These are phyloP conservation scores for Cheilosia impressa DNA, from an alignment of 2,888 invertebrate genomes.

Conservation along the genomic window DNA sequence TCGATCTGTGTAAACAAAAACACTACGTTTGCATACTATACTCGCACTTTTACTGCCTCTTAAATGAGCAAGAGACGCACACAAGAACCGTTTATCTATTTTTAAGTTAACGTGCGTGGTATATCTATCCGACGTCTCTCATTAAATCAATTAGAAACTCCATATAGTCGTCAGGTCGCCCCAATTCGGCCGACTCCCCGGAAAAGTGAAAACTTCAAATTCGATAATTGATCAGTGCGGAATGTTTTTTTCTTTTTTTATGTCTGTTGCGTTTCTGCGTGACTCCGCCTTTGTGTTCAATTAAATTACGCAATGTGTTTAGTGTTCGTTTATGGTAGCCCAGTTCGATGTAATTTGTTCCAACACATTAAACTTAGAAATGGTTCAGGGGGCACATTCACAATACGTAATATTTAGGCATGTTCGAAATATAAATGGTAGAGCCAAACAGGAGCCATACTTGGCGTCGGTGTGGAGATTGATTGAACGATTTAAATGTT, in stretches of 20 bases:
- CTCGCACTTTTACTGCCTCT: conserved; percentile 10
- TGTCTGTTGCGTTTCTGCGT: not conserved
- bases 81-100: conserved; percentile 25
- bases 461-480: conserved; percentile 24
- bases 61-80: not conserved
- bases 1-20: conserved; percentile 38
- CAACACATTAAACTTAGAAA: conserved; percentile 30
- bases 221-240: conserved; percentile 53
- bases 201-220: conserved; percentile 24
- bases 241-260: not conserved
- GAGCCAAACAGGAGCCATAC: conserved; percentile 19
- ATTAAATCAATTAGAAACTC: conserved; percentile 65
- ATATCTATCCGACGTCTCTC: conserved; percentile 31
- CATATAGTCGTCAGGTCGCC: conserved; percentile 14
- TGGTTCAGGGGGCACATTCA: conserved; percentile 40
- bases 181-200: conserved; percentile 31
- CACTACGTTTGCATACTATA: not conserved
- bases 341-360: conserved; percentile 16
- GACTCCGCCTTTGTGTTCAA: conserved; percentile 13
- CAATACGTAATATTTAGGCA: conserved; percentile 28
- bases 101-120: conserved; percentile 37
- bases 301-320: conserved; percentile 47
- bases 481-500: conserved; percentile 44
- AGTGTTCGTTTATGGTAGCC: conserved; percentile 6
- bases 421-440: conserved; percentile 26